phyloP scores from a whole-genome alignment of 2,888 invertebrate genomes.

The Tholera decimalis region DNA sequence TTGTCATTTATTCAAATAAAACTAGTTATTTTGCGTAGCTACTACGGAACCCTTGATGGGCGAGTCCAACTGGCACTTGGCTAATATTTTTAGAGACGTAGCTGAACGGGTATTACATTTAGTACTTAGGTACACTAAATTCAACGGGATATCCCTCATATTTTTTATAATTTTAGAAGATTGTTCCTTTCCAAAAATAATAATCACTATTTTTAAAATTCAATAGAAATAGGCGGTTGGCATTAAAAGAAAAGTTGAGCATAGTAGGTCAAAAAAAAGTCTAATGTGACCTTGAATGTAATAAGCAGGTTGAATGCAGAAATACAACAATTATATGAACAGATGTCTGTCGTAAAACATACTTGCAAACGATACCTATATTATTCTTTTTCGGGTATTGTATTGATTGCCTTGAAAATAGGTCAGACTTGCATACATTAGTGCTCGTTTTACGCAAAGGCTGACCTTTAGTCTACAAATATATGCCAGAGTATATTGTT shows the following conservation, averaged over 20 bases:
- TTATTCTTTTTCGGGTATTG: constrained; percentile 5
- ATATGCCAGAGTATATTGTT: background rate
- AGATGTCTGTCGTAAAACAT: background rate
- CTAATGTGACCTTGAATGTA: background rate
- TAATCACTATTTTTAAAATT: no score
- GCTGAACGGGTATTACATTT: no score
- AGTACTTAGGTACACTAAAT: no score
- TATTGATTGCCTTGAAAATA: constrained; percentile 31
- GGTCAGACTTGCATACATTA: constrained; percentile 13
- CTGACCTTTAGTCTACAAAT: background rate
- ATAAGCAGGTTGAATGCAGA: background rate
- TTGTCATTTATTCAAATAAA: no score
- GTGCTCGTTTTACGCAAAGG: background rate
- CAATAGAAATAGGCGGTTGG: no score
- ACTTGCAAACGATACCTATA: background rate
- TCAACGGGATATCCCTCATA: no score
- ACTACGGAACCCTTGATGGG: no score
- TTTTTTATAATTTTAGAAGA: no score
- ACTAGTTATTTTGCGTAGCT: no score
- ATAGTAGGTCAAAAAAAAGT: constrained; percentile 4
- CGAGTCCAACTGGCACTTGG: no score
- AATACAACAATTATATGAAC: constrained; percentile 4
- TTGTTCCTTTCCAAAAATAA: no score
- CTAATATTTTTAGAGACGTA: no score
- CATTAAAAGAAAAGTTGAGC: background rate